Percentiles rank a stretch among this genome's conserved stretches.
Conservation (phyloP, 2,797 vertebrate genomes). For the Gymnocypris eckloni region DNA sequence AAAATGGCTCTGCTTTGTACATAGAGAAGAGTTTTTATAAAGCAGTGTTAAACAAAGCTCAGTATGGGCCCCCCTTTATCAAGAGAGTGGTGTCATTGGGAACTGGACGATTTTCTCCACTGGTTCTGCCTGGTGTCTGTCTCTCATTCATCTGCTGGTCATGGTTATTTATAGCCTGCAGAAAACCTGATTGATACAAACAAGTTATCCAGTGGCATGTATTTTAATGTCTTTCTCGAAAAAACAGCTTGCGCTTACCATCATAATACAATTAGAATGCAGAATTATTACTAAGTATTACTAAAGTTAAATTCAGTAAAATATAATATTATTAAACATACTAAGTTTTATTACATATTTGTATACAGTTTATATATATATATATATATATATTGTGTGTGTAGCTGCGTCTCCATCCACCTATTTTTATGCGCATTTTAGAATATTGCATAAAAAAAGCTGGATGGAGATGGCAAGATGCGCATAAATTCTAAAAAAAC, state of each 20-base stretch:
- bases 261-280: not conserved
- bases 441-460: too few relatives aligned
- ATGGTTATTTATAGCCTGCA: slow-evolving; percentile 76
- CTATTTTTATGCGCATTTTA: too few relatives aligned
- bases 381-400: too few relatives aligned
- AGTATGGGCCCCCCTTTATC: slow-evolving; percentile 69
- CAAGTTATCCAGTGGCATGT: slow-evolving; percentile 79
- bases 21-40: slow-evolving; percentile 77
- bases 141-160: slow-evolving; percentile 77
- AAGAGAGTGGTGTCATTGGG: not conserved
- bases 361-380: too few relatives aligned
- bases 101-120: slow-evolving; percentile 6
- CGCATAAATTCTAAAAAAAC: too few relatives aligned
- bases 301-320: not conserved
- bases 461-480: too few relatives aligned
- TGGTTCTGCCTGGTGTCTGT: slow-evolving; percentile 63
- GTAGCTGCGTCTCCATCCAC: too few relatives aligned
- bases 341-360: not conserved
- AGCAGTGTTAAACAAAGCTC: slow-evolving; percentile 77
- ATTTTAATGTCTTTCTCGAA: slow-evolving; percentile 67
- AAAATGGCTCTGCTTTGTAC: slow-evolving; percentile 66
- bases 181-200: slow-evolving; percentile 74
- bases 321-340: not conserved
- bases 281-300: not conserved
- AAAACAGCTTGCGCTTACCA: not conserved